Evolutionary conservation across 2,888 invertebrate species (phyloP).

Genomic region (Luperina testacea): DNA sequence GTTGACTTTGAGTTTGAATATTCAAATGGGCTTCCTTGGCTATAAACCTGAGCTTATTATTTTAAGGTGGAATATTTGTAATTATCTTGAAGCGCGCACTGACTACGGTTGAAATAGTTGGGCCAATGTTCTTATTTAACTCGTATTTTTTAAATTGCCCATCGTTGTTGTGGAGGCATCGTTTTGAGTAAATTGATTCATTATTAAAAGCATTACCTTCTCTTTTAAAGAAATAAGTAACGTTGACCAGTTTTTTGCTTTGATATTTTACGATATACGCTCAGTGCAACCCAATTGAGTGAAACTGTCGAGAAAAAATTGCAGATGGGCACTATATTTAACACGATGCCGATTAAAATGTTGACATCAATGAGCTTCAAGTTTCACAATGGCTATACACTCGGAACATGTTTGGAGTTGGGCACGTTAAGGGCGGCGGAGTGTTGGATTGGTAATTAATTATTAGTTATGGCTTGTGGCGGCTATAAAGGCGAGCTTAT

Average conservation of each 20-base stretch:
- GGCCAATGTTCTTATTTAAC: constrained; percentile 29
- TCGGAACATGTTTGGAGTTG: constrained; percentile 68
- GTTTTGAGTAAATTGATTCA: constrained; percentile 65
- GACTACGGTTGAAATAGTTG: constrained; percentile 35
- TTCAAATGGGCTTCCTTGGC: constrained; percentile 71
- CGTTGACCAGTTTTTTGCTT: constrained; percentile 60
- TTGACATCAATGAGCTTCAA: constrained; percentile 66
- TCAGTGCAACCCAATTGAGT: constrained; percentile 62
- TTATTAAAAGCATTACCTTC: constrained; percentile 53
- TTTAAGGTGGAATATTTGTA: constrained; percentile 66
- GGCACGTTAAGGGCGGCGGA: constrained; percentile 64
- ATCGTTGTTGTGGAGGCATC: constrained; percentile 32
- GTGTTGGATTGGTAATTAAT: constrained; percentile 84
- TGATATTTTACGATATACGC: constrained; percentile 66
- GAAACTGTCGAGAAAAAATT: constrained; percentile 66
- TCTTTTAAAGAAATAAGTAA: constrained; percentile 64
- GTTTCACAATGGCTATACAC: constrained; percentile 66
- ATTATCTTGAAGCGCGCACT: constrained; percentile 38
- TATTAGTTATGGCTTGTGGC: constrained; percentile 83
- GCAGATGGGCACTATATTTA: constrained; percentile 68
- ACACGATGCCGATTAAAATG: constrained; percentile 68
- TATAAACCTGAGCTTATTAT: constrained; percentile 72
- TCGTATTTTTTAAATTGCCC: constrained; percentile 44
- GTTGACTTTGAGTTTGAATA: constrained; percentile 72
- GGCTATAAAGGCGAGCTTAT: constrained; percentile 85